Base-by-base conservation (phyloP, 2,113 vertebrate genomes). In the Scartelaos histophorus region DNA sequence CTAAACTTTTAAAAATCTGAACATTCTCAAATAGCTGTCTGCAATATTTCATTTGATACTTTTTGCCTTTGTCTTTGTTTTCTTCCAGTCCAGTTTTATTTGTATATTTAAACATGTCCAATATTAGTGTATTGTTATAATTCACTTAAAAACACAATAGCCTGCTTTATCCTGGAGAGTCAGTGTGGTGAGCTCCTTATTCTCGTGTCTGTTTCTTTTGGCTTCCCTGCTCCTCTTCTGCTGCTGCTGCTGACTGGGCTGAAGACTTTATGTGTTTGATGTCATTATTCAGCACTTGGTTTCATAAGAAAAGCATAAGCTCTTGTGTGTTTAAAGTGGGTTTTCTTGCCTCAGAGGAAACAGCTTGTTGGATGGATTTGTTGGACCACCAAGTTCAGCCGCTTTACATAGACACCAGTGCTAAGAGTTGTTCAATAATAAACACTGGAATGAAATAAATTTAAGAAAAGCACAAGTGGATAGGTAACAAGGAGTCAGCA, bases 131-230 rank as follows among this genome's bases (percentile, higher is more conserved):
- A 47, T 45, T 17, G 62, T 47, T 15, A 45, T 5, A 47, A 21
- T 71, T 60, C 47, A 68, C 17, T 43, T 25, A n/a, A 25, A 51
- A 9, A 62, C 45, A 24, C 62, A 74, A 51, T 34, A 43, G 7
- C 38, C 43, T 3, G 7, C 65, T 45, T 70, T 79, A 80, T 57
- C 77, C 72, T 35, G 62, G 19, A 21, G 45, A 25, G 61, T 60
- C 72, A 38, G 71, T 16, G 38, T 19, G 38, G 24, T 22, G 49
- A 70, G 66, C 73, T 72, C 45, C 22, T 74, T 53, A 43, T 17
- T 51, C 69, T 51, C 29, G 47, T 17, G 0, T 71, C 66, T 84
- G 83, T 88, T 85, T 79, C 73, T 87, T 72, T 90, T 88, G 88
- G 82, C 80, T 46, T 43, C 34, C 62, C 17, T 35, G 38, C 16